phyloP scores from a whole-genome alignment of 2,888 invertebrate species.

The Xiphydria camelus region DNA sequence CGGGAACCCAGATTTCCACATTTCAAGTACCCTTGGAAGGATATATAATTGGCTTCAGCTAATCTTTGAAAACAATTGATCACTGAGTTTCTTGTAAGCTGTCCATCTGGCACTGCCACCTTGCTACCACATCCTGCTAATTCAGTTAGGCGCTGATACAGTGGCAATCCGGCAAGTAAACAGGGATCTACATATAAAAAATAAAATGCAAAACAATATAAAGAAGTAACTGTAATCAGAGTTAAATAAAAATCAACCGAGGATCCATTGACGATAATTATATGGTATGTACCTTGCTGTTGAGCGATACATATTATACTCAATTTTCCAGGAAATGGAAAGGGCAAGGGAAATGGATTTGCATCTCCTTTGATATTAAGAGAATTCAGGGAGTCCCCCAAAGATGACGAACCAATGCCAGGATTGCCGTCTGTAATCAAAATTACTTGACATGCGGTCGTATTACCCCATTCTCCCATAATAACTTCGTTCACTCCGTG shows the following conservation, averaged over 20 bases:
- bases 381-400: conserved; percentile 63
- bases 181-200: conserved; percentile 35
- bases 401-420: conserved; percentile 69
- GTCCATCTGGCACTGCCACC: conserved; percentile 64
- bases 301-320: conserved; percentile 73
- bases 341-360: conserved; percentile 72
- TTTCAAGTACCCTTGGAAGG: conserved; percentile 72
- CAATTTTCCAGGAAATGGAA: conserved; percentile 79
- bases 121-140: conserved; percentile 70
- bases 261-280: background rate
- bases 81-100: conserved; percentile 54
- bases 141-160: conserved; percentile 82
- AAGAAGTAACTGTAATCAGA: conserved; percentile 6
- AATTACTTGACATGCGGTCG: conserved; percentile 81
- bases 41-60: conserved; percentile 73
- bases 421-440: conserved; percentile 77
- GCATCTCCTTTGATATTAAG: conserved; percentile 56
- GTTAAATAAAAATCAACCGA: conserved; percentile 3
- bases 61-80: conserved; percentile 63
- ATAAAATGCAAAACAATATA: conserved; percentile 11
- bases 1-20: conserved; percentile 77
- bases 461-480: conserved; percentile 86
- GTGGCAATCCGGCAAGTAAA: conserved; percentile 64
- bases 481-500: conserved; percentile 79
- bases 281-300: conserved; percentile 62